phyloP scores from a whole-genome alignment of 2,797 vertebrate species.

The Parauchenoglanis ngamensis region DNA sequence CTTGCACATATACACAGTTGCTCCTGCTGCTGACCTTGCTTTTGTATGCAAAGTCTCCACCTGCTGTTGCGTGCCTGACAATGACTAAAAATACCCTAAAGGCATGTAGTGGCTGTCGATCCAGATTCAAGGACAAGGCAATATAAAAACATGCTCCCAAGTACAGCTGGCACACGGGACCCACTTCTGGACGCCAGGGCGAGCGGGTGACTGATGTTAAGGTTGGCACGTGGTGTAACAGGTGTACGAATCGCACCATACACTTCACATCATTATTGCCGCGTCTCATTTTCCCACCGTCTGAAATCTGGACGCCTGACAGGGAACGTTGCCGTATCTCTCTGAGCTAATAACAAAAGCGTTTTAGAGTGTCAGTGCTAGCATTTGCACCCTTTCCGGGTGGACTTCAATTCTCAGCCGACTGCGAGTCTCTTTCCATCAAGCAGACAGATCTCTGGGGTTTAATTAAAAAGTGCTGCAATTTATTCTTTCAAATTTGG shows the following conservation, averaged over 20 bases:
- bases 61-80: slow-evolving; percentile 72
- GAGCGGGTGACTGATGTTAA: slow-evolving; percentile 16
- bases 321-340: slow-evolving; percentile 26
- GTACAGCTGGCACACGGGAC: slow-evolving; percentile 22
- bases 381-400: slow-evolving; percentile 4
- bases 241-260: slow-evolving; percentile 1
- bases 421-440: slow-evolving; percentile 27
- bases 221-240: slow-evolving; percentile 26
- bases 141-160: slow-evolving; percentile 11
- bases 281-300: slow-evolving; percentile 9
- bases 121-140: slow-evolving; percentile 73
- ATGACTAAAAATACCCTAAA: slow-evolving; percentile 76
- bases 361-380: slow-evolving; percentile 1
- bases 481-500: background rate
- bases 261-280: slow-evolving; percentile 9
- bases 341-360: background rate
- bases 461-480: slow-evolving; percentile 52
- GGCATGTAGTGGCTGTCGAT: slow-evolving; percentile 73
- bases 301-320: slow-evolving; percentile 3
- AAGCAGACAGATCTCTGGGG: slow-evolving; percentile 44
- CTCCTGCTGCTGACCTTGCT: slow-evolving; percentile 70
- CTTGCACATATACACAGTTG: slow-evolving; percentile 20
- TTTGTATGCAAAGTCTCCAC: slow-evolving; percentile 70
- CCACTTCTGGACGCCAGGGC: slow-evolving; percentile 19
- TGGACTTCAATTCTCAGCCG: slow-evolving; percentile 25